Evolutionary conservation across 2,888 invertebrate species (phyloP).

Genomic region (Meliscaeva auricollis): DNA sequence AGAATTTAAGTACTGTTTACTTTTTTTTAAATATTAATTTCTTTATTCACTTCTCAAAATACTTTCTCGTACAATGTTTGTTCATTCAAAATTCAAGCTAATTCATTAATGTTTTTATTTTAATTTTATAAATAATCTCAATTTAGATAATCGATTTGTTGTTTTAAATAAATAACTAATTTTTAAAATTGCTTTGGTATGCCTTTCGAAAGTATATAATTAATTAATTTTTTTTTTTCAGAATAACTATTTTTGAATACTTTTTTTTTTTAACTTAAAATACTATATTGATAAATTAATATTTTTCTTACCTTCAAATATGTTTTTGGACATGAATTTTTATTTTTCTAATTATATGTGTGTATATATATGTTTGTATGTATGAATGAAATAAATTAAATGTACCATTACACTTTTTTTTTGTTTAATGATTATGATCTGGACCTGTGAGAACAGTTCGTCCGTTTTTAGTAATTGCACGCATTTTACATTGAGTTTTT

Average conservation of each 20-base stretch:
- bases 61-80: background rate
- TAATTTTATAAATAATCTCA: background rate
- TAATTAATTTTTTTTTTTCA: background rate
- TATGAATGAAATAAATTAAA: conserved; percentile 1
- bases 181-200: conserved; percentile 1
- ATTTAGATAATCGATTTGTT: background rate
- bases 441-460: conserved; percentile 63
- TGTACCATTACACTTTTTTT: background rate
- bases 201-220: background rate
- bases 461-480: conserved; percentile 69
- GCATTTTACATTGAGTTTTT: conserved; percentile 72
- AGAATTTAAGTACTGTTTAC: too few species aligned
- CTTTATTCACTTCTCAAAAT: background rate
- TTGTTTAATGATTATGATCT: conserved; percentile 62
- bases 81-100: background rate
- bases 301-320: conserved; percentile 9
- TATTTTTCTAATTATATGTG: background rate
- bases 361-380: too few species aligned
- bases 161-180: background rate
- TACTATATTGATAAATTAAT: conserved; percentile 2
- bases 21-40: too few species aligned
- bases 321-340: background rate
- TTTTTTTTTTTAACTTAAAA: conserved; percentile 4
- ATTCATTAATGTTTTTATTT: too few species aligned
- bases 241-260: background rate